These are phyloP conservation scores for Phainopepla nitens DNA, from an alignment of 2,113 vertebrate species.

Conservation along the genomic window DNA sequence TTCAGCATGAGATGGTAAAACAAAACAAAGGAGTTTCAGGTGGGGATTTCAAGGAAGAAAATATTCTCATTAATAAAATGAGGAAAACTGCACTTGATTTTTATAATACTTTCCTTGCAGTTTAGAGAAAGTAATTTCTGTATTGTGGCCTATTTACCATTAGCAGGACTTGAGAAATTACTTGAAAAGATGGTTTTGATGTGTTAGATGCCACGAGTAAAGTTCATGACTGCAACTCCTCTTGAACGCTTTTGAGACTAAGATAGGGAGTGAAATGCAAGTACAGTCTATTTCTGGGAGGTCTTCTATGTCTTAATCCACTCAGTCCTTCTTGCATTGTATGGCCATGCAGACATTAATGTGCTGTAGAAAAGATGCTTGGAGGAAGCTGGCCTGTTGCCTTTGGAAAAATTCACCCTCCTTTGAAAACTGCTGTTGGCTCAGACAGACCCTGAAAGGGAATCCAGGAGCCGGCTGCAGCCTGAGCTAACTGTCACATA, in stretches of 20 bases:
- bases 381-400: neutral
- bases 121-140: neutral
- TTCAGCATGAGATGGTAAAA: neutral
- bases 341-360: neutral
- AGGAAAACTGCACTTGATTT: neutral
- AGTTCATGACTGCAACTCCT: neutral
- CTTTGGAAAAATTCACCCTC: neutral
- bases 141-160: neutral
- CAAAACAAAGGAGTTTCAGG: neutral
- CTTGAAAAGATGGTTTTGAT: neutral
- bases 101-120: neutral
- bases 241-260: neutral
- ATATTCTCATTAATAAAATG: neutral
- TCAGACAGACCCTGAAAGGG: neutral
- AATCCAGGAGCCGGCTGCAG: neutral
- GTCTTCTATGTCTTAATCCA: neutral
- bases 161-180: neutral
- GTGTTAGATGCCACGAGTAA: neutral
- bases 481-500: neutral
- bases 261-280: neutral
- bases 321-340: neutral
- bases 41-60: neutral
- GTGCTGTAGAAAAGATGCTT: neutral
- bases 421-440: neutral
- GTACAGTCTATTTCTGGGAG: neutral